phyloP scores from a whole-genome alignment of 2,797 vertebrate species.

The Ceryle rudis region DNA sequence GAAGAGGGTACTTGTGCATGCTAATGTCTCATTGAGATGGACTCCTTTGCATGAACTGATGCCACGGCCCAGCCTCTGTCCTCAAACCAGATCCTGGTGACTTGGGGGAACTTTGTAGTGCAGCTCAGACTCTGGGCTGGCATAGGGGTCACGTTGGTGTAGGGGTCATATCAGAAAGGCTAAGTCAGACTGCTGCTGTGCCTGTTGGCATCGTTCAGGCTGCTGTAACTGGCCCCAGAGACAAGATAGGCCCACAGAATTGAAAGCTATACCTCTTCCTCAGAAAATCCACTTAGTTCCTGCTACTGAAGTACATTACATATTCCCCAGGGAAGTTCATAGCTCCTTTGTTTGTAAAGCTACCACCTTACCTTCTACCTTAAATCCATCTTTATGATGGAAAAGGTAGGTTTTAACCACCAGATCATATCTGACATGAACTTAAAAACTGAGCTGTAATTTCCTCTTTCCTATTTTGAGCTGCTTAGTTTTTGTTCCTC shows the following conservation, averaged over 20 bases:
- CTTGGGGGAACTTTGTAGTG: background rate
- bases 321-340: background rate
- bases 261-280: background rate
- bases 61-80: background rate
- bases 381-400: background rate
- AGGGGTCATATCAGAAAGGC: background rate
- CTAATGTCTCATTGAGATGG: background rate
- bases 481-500: background rate
- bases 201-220: background rate
- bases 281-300: background rate
- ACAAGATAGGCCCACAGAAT: background rate
- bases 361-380: background rate
- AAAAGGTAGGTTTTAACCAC: background rate
- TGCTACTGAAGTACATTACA: background rate
- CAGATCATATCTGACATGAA: background rate
- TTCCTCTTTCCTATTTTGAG: background rate
- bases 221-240: background rate
- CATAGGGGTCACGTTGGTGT: accelerated
- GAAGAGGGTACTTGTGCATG: background rate
- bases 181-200: background rate
- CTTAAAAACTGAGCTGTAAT: background rate
- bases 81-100: background rate
- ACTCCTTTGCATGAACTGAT: background rate
- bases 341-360: background rate
- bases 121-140: background rate